Evolutionary conservation across 1,140 invertebrate genomes (phyloP), one percentile per base, ranked within the genome.

Genomic region (Batillaria attramentaria): DNA sequence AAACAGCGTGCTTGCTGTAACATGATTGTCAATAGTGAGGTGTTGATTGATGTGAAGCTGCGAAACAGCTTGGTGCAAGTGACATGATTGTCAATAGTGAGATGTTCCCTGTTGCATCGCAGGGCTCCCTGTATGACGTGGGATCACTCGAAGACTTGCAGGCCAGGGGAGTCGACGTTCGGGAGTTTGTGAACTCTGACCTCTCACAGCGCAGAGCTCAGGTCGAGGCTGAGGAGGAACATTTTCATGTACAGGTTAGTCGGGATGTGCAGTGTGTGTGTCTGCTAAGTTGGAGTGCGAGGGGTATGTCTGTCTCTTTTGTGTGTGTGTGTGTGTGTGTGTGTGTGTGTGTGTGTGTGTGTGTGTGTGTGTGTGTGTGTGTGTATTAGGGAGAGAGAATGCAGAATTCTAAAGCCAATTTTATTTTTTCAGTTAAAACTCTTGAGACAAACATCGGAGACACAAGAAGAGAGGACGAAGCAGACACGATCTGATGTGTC

Each of bases 71-170:
- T n/a, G n/a, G n/a, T n/a, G n/a, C n/a, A n/a, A n/a, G n/a, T n/a
- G n/a, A n/a, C n/a, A n/a, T n/a, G n/a, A n/a, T n/a, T n/a, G n/a
- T n/a, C n/a, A n/a, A n/a, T n/a, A n/a, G n/a, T n/a, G n/a, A n/a
- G n/a, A n/a, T n/a, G n/a, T n/a, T n/a, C n/a, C n/a, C n/a, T n/a
- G n/a, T n/a, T n/a, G n/a, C n/a, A n/a, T n/a, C n/a, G n/a, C 54
- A 84, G 82, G 82, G 82, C 2, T 81, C 65, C 41, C 13, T 85
- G 24, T 72, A 78, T 66, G 75, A 81, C 79, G 39, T 82, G 35
- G 84, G 84, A 31, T 81, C 83, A 1, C 84, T 81, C 72, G 78
- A 81, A 37, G 82, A 84, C n/a, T 54, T 85, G n/a, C 70, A 62
- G 54, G 35, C 70, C 3, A 43, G 76, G 62, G 81, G 76, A 13